phyloP scores from a whole-genome alignment of 2,797 vertebrate species.

The Oreochromis grahami region DNA sequence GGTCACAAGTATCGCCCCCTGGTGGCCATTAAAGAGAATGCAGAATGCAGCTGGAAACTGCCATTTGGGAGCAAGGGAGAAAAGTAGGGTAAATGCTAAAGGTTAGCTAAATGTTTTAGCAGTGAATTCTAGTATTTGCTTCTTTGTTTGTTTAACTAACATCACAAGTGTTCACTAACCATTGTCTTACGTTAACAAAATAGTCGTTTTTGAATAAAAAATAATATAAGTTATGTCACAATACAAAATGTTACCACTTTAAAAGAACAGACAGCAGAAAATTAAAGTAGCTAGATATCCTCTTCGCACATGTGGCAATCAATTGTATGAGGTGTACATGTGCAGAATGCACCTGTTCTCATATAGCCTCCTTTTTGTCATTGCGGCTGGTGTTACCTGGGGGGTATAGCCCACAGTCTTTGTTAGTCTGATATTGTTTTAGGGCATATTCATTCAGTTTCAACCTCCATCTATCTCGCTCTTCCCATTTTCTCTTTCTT shows the following conservation, averaged over 20 bases:
- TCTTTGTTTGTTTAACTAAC: neutral
- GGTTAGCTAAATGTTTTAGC: neutral
- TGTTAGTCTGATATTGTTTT: constrained; percentile 64
- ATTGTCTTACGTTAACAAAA: neutral
- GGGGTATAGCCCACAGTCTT: constrained; percentile 32
- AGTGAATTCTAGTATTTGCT: neutral
- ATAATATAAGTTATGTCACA: neutral
- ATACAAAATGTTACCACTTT: neutral
- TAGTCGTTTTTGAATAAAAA: neutral
- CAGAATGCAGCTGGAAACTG: neutral
- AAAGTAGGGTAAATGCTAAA: neutral
- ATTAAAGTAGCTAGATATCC: neutral
- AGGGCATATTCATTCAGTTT: constrained; percentile 67
- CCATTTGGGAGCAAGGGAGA: neutral
- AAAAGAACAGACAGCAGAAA: neutral
- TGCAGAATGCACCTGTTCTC: neutral
- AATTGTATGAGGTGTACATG: neutral
- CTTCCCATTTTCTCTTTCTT: constrained; percentile 62
- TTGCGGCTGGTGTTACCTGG: neutral
- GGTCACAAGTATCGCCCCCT: neutral
- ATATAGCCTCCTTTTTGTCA: constrained; percentile 15
- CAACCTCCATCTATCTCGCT: constrained; percentile 41
- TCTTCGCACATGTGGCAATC: neutral
- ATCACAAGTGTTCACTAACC: neutral
- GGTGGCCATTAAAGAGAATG: neutral